Conservation (phyloP, 2,888 invertebrate species). For the Pachycephus smyrnensis region DNA sequence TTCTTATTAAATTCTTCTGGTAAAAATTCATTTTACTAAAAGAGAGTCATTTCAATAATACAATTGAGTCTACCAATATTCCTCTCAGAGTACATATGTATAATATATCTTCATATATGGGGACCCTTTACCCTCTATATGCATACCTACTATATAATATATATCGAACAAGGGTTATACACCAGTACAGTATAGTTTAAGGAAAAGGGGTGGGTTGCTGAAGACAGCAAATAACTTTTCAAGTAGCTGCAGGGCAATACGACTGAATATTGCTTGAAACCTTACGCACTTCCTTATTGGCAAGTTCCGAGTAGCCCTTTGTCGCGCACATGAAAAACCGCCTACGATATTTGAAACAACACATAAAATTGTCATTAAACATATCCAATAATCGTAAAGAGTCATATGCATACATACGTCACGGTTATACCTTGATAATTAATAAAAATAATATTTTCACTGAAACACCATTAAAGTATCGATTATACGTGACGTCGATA, state of each 20-base stretch:
- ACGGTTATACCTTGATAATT: not conserved
- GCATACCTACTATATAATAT: not conserved
- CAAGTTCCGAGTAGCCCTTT: not conserved
- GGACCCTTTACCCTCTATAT: not conserved
- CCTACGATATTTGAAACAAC: not conserved
- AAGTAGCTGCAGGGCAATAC: constrained; percentile 34
- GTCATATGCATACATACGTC: not conserved
- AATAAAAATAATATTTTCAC: not conserved
- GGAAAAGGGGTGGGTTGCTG: not conserved
- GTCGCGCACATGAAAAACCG: not conserved
- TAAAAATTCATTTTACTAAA: not conserved
- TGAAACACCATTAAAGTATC: not conserved
- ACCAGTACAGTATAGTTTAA: not conserved
- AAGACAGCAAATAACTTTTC: constrained; percentile 41
- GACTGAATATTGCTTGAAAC: constrained; percentile 37
- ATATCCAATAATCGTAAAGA: not conserved
- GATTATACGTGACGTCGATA: not conserved
- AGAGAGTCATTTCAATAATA: not conserved
- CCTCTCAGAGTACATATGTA: not conserved
- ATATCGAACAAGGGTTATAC: not conserved
- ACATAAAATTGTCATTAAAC: not conserved
- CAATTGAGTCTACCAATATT: not conserved
- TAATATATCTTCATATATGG: not conserved
- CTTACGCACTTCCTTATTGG: constrained; percentile 23
- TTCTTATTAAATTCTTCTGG: too few relatives aligned